phyloP scores from a whole-genome alignment of 2,888 invertebrate species.

The Lepidonotus clava region DNA sequence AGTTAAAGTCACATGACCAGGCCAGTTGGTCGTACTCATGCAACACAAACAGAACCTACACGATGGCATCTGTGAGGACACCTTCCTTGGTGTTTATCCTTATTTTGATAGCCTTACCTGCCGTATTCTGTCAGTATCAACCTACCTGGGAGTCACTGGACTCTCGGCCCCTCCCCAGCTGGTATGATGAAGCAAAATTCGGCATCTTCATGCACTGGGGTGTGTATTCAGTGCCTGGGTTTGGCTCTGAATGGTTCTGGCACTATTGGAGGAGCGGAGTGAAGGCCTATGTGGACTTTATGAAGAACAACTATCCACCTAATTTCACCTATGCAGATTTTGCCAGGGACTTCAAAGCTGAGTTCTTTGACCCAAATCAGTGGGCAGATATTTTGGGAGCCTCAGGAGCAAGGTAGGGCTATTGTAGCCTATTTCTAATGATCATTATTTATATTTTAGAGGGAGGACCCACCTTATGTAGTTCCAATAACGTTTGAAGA shows the following conservation, averaged over 20 bases:
- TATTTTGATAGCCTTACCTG: too few species aligned
- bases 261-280: constrained; percentile 85
- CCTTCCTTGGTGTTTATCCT: too few species aligned
- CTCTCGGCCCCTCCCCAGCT: constrained; percentile 78
- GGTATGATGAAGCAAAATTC: constrained; percentile 81
- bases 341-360: constrained; percentile 90
- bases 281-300: constrained; percentile 83
- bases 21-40: too few species aligned
- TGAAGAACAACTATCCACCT: constrained; percentile 91
- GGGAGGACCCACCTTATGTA: too few species aligned
- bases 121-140: too few species aligned
- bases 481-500: too few species aligned
- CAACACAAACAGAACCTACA: too few species aligned
- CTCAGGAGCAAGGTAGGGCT: constrained; percentile 95
- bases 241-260: constrained; percentile 93
- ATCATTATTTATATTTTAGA: too few species aligned
- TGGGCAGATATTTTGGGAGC: constrained; percentile 91
- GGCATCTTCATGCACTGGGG: constrained; percentile 82
- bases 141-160: constrained; percentile 81
- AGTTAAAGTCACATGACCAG: too few species aligned
- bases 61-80: too few species aligned
- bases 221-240: constrained; percentile 80
- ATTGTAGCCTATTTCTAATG: too few species aligned
- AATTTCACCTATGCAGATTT: constrained; percentile 95
- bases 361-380: constrained; percentile 90